Percentiles rank a stretch among this genome's conserved stretches.
phyloP scores from a whole-genome alignment of 2,888 invertebrate species.

The Drosophila ezoana region DNA sequence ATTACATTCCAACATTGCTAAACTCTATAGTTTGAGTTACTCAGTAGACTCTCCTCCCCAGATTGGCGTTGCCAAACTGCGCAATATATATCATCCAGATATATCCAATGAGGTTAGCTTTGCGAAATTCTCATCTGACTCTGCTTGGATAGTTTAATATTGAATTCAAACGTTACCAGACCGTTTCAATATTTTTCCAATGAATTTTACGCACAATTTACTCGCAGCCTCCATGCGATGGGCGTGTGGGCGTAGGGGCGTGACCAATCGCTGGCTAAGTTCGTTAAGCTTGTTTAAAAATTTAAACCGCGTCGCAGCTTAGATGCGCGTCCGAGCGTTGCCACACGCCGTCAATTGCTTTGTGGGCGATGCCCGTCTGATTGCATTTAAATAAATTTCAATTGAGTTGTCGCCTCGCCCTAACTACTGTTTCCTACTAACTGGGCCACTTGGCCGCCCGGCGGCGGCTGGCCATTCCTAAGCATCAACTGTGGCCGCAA shows the following conservation, averaged over 20 bases:
- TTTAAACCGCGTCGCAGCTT: conserved; percentile 30
- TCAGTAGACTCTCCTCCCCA: too few relatives aligned
- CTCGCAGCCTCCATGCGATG: not conserved
- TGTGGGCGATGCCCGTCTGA: conserved; percentile 61
- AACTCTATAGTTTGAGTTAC: too few relatives aligned
- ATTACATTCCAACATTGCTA: too few relatives aligned
- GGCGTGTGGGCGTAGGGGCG: conserved; percentile 8
- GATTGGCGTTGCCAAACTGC: not conserved
- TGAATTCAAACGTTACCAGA: not conserved
- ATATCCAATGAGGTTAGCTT: not conserved
- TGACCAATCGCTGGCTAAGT: conserved; percentile 20
- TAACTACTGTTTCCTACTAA: conserved; percentile 29
- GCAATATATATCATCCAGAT: not conserved
- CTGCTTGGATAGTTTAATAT: conserved; percentile 1
- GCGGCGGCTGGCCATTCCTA: not conserved
- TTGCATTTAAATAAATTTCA: conserved; percentile 79
- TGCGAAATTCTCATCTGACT: not conserved
- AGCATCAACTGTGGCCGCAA: conserved; percentile 36
- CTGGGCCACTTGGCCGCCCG: conserved; percentile 45
- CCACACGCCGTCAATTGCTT: conserved; percentile 33
- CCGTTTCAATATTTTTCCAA: conserved; percentile 12
- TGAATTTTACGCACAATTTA: conserved; percentile 47
- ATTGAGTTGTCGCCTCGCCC: conserved; percentile 65
- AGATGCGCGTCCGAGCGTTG: conserved; percentile 9
- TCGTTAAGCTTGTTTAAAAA: conserved; percentile 29